Conservation (phyloP, 2,797 vertebrate species). For the Sebastes aleutianus region DNA sequence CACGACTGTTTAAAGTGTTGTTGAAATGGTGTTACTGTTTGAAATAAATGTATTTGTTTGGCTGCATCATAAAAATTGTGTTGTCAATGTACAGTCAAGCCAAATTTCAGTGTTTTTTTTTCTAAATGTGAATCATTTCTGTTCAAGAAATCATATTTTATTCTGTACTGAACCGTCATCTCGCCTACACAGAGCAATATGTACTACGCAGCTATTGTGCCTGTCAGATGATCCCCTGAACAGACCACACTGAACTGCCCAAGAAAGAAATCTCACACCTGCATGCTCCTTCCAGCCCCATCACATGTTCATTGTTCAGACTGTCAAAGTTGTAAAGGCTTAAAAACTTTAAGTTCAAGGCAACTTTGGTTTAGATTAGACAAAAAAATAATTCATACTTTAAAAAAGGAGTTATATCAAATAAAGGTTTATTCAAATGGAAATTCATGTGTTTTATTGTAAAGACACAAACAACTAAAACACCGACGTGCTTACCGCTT, state of each 20-base stretch:
- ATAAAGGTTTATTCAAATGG: slow-evolving; percentile 40
- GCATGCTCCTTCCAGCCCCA: slow-evolving; percentile 2
- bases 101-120: neutral
- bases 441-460: slow-evolving; percentile 38
- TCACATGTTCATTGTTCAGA: slow-evolving; percentile 7
- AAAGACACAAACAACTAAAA: slow-evolving; percentile 4
- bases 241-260: neutral
- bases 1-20: neutral
- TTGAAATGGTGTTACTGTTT: slow-evolving; percentile 24
- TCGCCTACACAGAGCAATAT: neutral
- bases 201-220: neutral
- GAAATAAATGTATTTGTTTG: slow-evolving; percentile 16
- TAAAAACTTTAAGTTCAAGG: neutral
- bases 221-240: neutral
- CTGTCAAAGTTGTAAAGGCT: neutral
- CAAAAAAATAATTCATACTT: neutral
- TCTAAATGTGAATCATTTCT: neutral
- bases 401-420: slow-evolving; percentile 16
- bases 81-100: slow-evolving; percentile 1
- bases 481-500: neutral
- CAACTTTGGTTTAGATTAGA: slow-evolving; percentile 2
- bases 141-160: neutral
- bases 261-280: neutral
- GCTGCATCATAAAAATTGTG: neutral
- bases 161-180: slow-evolving; percentile 16